Evolutionary conservation across 2,113 vertebrate species (phyloP), one percentile per base, ranked within the genome.

Genomic region (Lamprotornis superbus): DNA sequence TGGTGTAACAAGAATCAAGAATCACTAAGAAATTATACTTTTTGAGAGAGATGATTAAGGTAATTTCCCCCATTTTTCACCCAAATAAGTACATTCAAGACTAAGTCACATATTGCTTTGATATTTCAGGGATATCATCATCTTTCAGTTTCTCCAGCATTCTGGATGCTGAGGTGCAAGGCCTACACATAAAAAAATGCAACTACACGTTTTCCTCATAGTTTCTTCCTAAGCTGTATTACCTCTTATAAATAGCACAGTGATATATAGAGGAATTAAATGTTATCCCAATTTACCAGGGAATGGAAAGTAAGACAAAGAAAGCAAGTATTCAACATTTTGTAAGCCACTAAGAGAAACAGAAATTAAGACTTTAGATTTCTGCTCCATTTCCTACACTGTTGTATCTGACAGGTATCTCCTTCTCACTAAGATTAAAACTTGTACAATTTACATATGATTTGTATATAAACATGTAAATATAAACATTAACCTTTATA

Each of bases 371-470:
- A 22, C 23, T 74, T 49, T 12, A 44, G 11, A 40, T 3, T 75
- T 82, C 19, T 64, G 5, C 10, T 80, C 10, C 2, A 11, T 64
- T 71, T 60, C 33, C 21, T 52, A 5, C 0, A 0, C 9, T 59
- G n/a, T 37, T 86, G 11, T 22, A 94, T 15, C 39, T n/a, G 30
- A 15, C 31, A n/a, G 5, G 5, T 56, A 9, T 23, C 33, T 60
- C 53, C 33, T 57, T 55, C 17, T 44, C 40, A 49, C 22, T 47
- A 15, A 88, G 40, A 39, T 33, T 30, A 64, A 76, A 83, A 17
- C 3, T 80, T 55, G 4, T 18, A 52, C 2, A 35, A 46, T 49
- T 59, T 63, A 47, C 6, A 27, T 27, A 30, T 23, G 2, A 31
- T 65, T 56, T 60, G 2, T 24, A 21, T 30, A 35, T 8, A 64